Evolutionary conservation across 2,113 vertebrate genomes (phyloP).

Genomic region (Microcebus griseorufus): DNA sequence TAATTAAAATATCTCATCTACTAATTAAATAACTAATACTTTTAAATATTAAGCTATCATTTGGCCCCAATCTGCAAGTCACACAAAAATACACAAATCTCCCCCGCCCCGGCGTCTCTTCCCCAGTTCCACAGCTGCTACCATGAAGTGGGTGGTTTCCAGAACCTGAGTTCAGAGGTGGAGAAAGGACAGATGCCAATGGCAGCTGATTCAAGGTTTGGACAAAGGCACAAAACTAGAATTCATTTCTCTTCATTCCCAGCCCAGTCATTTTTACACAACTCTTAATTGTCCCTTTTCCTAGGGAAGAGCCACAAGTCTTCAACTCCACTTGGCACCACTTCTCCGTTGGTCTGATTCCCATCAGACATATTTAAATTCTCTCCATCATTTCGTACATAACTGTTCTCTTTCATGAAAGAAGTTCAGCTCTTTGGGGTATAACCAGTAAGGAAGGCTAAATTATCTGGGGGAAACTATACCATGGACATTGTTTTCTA

Average conservation of each 20-base stretch:
- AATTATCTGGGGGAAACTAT: neutral
- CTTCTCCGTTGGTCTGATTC: neutral
- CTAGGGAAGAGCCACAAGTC: neutral
- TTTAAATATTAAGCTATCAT: neutral
- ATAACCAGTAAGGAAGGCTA: neutral
- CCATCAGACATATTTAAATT: neutral
- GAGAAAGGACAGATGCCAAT: rapidly evolving
- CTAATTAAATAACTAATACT: neutral
- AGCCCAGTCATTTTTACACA: neutral
- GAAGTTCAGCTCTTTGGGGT: neutral
- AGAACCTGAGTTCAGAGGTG: neutral
- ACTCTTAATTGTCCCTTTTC: neutral
- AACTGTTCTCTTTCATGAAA: neutral
- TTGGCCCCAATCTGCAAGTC: neutral
- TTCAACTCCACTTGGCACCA: neutral
- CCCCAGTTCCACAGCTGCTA: neutral
- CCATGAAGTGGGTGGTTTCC: neutral
- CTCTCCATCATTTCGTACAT: neutral
- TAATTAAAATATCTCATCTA: neutral
- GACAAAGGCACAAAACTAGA: neutral
- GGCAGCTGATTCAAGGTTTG: neutral
- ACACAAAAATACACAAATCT: neutral
- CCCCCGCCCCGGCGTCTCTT: neutral
- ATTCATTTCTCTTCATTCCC: neutral
- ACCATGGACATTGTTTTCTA: neutral